Evolutionary conservation across 2,888 invertebrate genomes (phyloP), one percentile per base, ranked within the genome.

Genomic region (Lagria hirta): DNA sequence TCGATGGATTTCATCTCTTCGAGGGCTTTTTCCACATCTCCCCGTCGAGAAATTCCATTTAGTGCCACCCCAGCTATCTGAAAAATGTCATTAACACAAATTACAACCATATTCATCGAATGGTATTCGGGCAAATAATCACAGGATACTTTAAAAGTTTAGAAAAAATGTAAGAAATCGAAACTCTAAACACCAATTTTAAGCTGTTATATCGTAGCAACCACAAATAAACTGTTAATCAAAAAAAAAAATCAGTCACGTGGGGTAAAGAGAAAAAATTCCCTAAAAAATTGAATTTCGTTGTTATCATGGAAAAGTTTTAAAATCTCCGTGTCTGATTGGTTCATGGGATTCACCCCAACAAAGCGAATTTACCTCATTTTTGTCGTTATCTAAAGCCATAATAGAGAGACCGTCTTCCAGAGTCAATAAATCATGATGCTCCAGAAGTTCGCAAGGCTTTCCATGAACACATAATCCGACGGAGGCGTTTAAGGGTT

Each of bases 401-500:
- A 88, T 86, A 17, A 86, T 67, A 5, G 88, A 88, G 33, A 86
- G 73, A 4, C 84, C 82, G 65, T 88, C 86, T 44, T 79, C 75
- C 58, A 90, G 76, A n/a, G 88, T 88, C 13, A 76, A 74, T 21
- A 80, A 66, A 61, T 88, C 85, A 56, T 88, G 84, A 14, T 79
- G 73, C 71, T 90, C 89, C 36, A 89, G 73, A 15, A 85, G 82
- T 0, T 73, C 75, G 60, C 88, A 87, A 0, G 84, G 79, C 58
- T 83, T 78, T 0, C 88, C 88, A 3, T 80, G 76, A 32, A 78
- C 69, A 62, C 88, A 88, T 3, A 89, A 75, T 6, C 79, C 78
- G n/a, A 88, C 84, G 0, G 88, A 85, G 56, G 80, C 80, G 71
- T 90, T 90, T 27, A 90, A 75, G 0, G 90, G 89, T 66, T 90